Conservation (phyloP, 30 jellyfish, hydroid and myxozoan genomes). For the Calvadosia cruxmelitensis region DNA sequence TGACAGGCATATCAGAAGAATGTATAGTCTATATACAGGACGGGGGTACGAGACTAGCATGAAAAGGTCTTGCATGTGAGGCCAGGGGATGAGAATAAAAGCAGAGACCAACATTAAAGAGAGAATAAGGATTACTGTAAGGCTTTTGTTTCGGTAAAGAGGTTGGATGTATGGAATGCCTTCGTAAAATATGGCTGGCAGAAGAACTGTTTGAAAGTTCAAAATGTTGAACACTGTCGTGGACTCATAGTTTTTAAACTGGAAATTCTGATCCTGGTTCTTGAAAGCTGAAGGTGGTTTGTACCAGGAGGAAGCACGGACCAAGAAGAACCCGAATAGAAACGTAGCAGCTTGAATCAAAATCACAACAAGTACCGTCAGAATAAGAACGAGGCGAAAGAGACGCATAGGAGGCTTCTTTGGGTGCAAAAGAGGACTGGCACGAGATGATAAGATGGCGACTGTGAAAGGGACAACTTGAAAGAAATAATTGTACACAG, state of each 20-base stretch:
- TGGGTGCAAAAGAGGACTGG: background rate
- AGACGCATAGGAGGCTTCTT: slow-evolving; percentile 30
- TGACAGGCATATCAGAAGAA: too few species aligned
- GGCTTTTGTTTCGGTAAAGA: background rate
- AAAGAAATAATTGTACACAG: slow-evolving; percentile 2
- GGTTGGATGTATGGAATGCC: slow-evolving; percentile 30
- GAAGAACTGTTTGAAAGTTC: slow-evolving; percentile 4
- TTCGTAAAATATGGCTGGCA: slow-evolving; percentile 1
- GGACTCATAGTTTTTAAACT: slow-evolving; percentile 11
- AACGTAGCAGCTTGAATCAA: background rate
- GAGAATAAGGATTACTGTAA: background rate
- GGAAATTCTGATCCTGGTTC: background rate
- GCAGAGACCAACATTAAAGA: background rate
- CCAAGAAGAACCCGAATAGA: background rate
- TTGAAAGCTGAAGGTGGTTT: slow-evolving; percentile 5
- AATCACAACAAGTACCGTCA: slow-evolving; percentile 2
- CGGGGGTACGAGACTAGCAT: slow-evolving; percentile 2
- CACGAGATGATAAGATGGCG: slow-evolving; percentile 5
- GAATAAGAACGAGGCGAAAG: slow-evolving; percentile 8
- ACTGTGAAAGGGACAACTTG: slow-evolving; percentile 3
- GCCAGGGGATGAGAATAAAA: background rate
- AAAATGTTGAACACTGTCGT: slow-evolving; percentile 10
- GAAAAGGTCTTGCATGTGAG: background rate
- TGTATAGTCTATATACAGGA: background rate
- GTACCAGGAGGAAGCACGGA: slow-evolving; percentile 15